These are phyloP conservation scores for Pitta sordida DNA, from an alignment of 2,113 vertebrate species.

Conservation along the genomic window DNA sequence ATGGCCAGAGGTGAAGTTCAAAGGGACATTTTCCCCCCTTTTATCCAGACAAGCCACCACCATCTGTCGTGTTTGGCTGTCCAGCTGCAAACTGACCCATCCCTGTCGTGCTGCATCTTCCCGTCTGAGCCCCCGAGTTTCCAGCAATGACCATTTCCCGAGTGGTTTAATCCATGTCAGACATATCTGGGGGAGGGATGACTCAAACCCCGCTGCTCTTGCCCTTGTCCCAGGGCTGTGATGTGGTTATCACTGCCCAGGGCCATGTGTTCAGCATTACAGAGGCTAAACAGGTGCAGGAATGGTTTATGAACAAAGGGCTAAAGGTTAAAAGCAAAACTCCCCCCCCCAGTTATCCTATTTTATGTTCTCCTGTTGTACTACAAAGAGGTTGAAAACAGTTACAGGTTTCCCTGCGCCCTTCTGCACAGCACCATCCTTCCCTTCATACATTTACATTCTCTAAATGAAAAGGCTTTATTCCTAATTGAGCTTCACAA, in stretches of 20 bases:
- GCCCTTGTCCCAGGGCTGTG: not conserved
- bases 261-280: slow-evolving; percentile 54
- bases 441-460: not conserved
- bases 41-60: not conserved
- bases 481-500: slow-evolving; percentile 41
- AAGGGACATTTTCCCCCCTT: slow-evolving; percentile 3
- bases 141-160: slow-evolving; percentile 42
- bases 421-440: not conserved
- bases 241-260: slow-evolving; percentile 17
- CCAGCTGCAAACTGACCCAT: not conserved
- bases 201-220: not conserved
- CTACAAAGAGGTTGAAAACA: slow-evolving; percentile 27
- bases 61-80: slow-evolving; percentile 9
- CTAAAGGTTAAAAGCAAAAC: slow-evolving; percentile 54
- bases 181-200: not conserved
- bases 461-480: slow-evolving; percentile 13
- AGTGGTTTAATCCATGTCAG: slow-evolving; percentile 28
- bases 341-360: slow-evolving; percentile 15
- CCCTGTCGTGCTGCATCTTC: not conserved
- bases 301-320: slow-evolving; percentile 38
- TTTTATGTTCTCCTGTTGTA: slow-evolving; percentile 10
- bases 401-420: not conserved
- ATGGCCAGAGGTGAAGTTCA: slow-evolving; percentile 32
- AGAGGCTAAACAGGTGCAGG: slow-evolving; percentile 56
- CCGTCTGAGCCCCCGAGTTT: not conserved